Conservation (phyloP, 2,888 invertebrate species). For the Incurvaria masculella region DNA sequence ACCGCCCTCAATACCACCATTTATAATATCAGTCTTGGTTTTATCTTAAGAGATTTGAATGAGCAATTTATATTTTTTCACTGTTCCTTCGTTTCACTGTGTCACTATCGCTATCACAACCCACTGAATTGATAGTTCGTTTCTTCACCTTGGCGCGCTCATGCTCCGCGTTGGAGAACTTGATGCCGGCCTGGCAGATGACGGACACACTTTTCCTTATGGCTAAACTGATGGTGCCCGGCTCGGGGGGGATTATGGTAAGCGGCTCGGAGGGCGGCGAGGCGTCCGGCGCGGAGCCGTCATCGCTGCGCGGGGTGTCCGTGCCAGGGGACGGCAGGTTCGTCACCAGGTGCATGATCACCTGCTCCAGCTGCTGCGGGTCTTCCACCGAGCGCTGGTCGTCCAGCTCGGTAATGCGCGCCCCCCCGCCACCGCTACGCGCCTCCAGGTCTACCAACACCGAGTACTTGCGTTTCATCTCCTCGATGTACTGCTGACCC, state of each 20-base stretch:
- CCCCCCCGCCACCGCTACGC: slow-evolving; percentile 25
- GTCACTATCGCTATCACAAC: not conserved
- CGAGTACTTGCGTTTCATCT: slow-evolving; percentile 79
- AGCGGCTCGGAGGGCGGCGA: slow-evolving; percentile 17
- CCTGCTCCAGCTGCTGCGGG: slow-evolving; percentile 66
- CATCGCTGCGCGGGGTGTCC: not conserved
- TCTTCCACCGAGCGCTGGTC: slow-evolving; percentile 62
- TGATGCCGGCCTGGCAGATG: slow-evolving; percentile 19
- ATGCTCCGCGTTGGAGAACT: not conserved
- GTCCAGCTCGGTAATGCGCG: slow-evolving; percentile 25
- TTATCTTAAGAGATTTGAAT: not conserved
- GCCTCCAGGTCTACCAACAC: slow-evolving; percentile 60
- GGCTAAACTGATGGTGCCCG: slow-evolving; percentile 30
- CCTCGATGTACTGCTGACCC: slow-evolving; percentile 66
- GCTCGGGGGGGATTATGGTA: slow-evolving; percentile 33
- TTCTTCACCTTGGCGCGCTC: not conserved
- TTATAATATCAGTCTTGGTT: not conserved
- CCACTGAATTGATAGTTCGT: not conserved
- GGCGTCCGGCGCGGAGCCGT: not conserved
- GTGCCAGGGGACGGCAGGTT: not conserved
- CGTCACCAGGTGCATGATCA: slow-evolving; percentile 62
- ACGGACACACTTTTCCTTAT: slow-evolving; percentile 36
- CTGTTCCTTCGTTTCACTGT: not conserved
- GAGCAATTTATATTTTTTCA: not conserved
- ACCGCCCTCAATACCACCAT: too few relatives aligned